These are phyloP conservation scores for Drosophila rellima DNA, from an alignment of 2,888 invertebrate species.

Conservation along the genomic window DNA sequence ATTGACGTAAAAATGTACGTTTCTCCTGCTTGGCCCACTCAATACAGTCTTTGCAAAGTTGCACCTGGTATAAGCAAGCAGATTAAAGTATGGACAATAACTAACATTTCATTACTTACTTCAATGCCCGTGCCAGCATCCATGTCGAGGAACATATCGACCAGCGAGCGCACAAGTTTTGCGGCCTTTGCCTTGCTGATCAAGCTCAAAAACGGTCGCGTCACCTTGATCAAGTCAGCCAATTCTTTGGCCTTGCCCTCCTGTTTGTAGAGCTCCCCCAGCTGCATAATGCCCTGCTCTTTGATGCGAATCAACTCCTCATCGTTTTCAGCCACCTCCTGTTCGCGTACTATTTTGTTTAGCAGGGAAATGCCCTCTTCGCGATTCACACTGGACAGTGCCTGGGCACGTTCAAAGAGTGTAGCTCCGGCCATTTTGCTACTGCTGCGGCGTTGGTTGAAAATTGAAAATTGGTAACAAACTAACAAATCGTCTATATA, in stretches of 20 bases:
- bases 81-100: not conserved
- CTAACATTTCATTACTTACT: slow-evolving; percentile 65
- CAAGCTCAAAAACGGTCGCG: slow-evolving; percentile 96
- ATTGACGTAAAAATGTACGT: slow-evolving; percentile 98
- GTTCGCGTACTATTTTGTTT: slow-evolving; percentile 92
- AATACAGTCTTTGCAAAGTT: slow-evolving; percentile 98
- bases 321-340: slow-evolving; percentile 92
- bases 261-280: slow-evolving; percentile 96
- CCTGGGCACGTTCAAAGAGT: slow-evolving; percentile 94
- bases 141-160: slow-evolving; percentile 98
- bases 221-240: slow-evolving; percentile 96
- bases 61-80: slow-evolving; percentile 86
- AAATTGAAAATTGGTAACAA: slow-evolving; percentile 38
- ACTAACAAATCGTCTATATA: slow-evolving; percentile 25
- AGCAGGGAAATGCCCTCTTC: slow-evolving; percentile 91
- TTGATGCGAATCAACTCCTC: slow-evolving; percentile 96
- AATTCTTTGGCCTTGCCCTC: slow-evolving; percentile 97
- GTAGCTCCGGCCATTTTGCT: slow-evolving; percentile 94
- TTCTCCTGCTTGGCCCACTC: slow-evolving; percentile 99
- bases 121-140: slow-evolving; percentile 98
- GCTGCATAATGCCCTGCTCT: slow-evolving; percentile 96
- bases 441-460: slow-evolving; percentile 56
- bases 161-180: slow-evolving; percentile 97
- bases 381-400: slow-evolving; percentile 90
- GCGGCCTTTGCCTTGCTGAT: slow-evolving; percentile 99